These are phyloP conservation scores for Dicyrtomina minuta DNA, from an alignment of 2,888 invertebrate species.

Conservation along the genomic window DNA sequence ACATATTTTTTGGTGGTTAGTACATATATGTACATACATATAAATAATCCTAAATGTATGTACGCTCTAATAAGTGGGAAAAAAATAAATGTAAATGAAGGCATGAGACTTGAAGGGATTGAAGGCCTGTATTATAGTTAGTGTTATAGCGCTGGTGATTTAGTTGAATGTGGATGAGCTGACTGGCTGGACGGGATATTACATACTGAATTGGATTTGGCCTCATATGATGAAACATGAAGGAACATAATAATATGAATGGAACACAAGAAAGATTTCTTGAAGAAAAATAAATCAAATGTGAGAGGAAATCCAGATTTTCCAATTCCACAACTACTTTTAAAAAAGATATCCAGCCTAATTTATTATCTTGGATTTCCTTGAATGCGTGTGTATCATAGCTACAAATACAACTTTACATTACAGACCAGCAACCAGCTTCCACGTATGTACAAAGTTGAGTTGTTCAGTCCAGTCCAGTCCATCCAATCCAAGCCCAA, in stretches of 20 bases:
- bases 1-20: too few relatives aligned
- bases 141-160: background rate
- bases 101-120: too few relatives aligned
- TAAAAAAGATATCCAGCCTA: conserved; percentile 32
- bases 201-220: conserved; percentile 9
- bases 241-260: background rate
- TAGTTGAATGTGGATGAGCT: too few relatives aligned
- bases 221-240: background rate
- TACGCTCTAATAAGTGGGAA: too few relatives aligned
- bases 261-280: conserved; percentile 14
- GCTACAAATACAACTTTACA: too few relatives aligned
- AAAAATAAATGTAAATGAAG: too few relatives aligned
- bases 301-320: conserved; percentile 29
- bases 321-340: conserved; percentile 22
- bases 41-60: too few relatives aligned
- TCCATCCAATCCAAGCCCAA: background rate
- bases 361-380: conserved; percentile 31
- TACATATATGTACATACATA: too few relatives aligned
- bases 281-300: conserved; percentile 29
- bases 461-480: too few relatives aligned
- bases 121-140: background rate
- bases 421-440: too few relatives aligned
- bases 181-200: too few relatives aligned
- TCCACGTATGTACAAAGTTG: too few relatives aligned
- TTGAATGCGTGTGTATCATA: conserved; percentile 7